A percentile compares a stretch with the other conserved stretches of the same genome.
These are phyloP conservation scores for Gyps fulvus DNA, from an alignment of 2,113 vertebrate species.

Conservation along the genomic window DNA sequence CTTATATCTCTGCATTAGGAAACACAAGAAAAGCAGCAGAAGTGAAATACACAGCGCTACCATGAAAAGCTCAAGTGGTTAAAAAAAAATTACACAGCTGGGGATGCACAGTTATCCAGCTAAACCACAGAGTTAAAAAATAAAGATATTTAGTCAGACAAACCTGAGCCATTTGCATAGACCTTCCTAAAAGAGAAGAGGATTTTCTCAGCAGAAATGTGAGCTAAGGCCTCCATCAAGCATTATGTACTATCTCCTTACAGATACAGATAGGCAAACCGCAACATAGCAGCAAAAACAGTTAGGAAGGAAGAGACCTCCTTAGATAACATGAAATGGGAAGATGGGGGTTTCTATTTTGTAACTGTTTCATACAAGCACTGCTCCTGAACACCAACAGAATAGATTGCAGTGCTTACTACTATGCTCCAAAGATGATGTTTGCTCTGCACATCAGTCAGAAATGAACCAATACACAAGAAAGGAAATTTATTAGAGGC, in stretches of 20 bases:
- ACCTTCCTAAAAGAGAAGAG: not conserved
- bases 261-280: not conserved
- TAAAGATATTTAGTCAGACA: not conserved
- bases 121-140: not conserved
- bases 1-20: not conserved
- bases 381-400: not conserved
- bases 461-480: not conserved
- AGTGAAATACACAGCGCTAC: not conserved
- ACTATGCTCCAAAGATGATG: not conserved
- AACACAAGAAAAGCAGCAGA: not conserved
- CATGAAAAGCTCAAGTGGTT: not conserved
- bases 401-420: not conserved
- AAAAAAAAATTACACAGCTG: not conserved
- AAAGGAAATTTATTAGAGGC: conserved; percentile 4
- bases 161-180: not conserved
- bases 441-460: not conserved
- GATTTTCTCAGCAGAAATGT: not conserved
- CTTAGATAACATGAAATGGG: not conserved
- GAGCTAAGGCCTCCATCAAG: not conserved
- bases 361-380: not conserved
- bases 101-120: not conserved
- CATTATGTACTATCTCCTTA: not conserved
- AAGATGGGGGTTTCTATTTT: not conserved
- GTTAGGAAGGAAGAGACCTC: not conserved
- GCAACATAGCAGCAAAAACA: not conserved